Conservation (phyloP, 2,888 invertebrate genomes). For the Conus canariensis region DNA sequence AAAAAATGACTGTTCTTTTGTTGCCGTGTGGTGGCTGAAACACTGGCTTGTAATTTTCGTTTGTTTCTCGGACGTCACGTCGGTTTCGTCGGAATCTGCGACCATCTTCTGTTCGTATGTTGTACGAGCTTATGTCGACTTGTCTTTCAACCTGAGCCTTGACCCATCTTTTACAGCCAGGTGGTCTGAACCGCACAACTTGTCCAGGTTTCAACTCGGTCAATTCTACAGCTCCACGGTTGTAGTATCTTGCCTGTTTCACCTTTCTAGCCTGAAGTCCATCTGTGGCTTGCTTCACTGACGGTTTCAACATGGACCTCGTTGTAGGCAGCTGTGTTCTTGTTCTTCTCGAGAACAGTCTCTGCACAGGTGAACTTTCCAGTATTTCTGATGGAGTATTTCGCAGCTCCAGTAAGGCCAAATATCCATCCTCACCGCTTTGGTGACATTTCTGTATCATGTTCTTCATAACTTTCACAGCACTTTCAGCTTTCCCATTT, state of each 20-base stretch:
- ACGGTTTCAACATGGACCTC: conserved; percentile 2
- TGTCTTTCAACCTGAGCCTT: not conserved
- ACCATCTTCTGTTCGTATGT: too few relatives aligned
- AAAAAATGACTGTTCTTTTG: too few relatives aligned
- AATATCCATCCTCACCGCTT: conserved; percentile 1
- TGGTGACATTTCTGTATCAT: not conserved
- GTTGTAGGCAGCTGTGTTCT: conserved; percentile 19
- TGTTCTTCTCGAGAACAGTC: conserved; percentile 27
- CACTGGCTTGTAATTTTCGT: too few relatives aligned
- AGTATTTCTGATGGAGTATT: conserved; percentile 31
- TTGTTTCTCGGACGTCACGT: too few relatives aligned
- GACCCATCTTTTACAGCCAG: conserved; percentile 8
- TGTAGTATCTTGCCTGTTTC: not conserved
- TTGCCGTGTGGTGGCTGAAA: too few relatives aligned
- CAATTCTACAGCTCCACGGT: conserved; percentile 16
- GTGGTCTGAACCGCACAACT: not conserved
- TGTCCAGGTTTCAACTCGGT: conserved; percentile 2
- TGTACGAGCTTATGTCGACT: too few relatives aligned
- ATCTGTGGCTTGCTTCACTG: conserved; percentile 4
- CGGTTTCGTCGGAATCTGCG: too few relatives aligned
- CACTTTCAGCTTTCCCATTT: conserved; percentile 25
- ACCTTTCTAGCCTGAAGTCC: conserved; percentile 16
- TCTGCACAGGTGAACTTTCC: conserved; percentile 22
- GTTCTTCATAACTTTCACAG: not conserved
- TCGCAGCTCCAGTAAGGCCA: conserved; percentile 3